phyloP scores from a whole-genome alignment of 2,113 vertebrate genomes.

The Tragelaphus imberbis region DNA sequence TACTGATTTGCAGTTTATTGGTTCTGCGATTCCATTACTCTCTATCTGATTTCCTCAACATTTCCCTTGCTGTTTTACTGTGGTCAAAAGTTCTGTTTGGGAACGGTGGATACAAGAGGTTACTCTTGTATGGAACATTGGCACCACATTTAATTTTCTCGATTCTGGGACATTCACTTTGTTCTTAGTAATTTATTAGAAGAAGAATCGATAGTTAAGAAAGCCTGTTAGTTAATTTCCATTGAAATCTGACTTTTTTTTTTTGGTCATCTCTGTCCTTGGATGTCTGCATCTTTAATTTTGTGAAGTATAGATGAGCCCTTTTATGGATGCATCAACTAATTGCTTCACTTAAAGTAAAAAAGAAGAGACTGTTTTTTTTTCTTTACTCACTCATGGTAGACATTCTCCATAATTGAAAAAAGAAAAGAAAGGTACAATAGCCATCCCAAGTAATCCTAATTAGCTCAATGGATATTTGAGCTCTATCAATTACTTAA shows the following conservation, averaged over 20 bases:
- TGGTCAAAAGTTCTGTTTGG: constrained; percentile 44
- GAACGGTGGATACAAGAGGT: background rate
- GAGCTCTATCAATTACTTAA: constrained; percentile 45
- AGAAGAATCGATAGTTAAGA: constrained; percentile 56
- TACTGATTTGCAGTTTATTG: constrained; percentile 65
- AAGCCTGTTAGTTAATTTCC: constrained; percentile 53
- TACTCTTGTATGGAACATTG: background rate
- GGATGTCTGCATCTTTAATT: constrained; percentile 38
- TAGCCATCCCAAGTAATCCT: constrained; percentile 16
- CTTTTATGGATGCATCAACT: constrained; percentile 51
- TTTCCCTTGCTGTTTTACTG: constrained; percentile 52
- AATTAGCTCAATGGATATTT: constrained; percentile 52
- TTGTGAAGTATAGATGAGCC: constrained; percentile 33
- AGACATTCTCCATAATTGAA: constrained; percentile 31
- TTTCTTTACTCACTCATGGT: background rate
- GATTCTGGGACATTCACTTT: constrained; percentile 14
- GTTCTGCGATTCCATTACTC: constrained; percentile 53
- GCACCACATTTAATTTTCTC: constrained; percentile 35
- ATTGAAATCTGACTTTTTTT: constrained; percentile 40
- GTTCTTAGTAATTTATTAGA: constrained; percentile 45
- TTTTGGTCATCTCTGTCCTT: background rate
- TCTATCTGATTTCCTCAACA: constrained; percentile 53
- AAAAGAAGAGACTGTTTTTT: background rate
- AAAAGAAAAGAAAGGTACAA: constrained; percentile 42
- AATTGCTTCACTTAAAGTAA: constrained; percentile 56